Evolutionary conservation across 2,113 vertebrate species (phyloP).

Genomic region (Sebastes schlegelii): DNA sequence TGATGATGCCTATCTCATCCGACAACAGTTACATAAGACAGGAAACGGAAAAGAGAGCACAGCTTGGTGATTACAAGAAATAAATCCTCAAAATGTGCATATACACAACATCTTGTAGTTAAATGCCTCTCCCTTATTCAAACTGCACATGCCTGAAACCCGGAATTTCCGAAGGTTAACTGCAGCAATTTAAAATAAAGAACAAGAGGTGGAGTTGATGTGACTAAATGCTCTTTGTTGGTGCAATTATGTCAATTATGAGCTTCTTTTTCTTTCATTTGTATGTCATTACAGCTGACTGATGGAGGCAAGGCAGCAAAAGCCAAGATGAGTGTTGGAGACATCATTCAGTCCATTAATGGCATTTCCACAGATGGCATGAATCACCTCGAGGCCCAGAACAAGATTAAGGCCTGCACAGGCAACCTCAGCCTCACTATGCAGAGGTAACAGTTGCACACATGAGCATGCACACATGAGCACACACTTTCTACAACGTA

Average conservation of each 20-base stretch:
- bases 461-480: slow-evolving; percentile 11
- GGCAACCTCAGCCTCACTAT: slow-evolving; percentile 91
- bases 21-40: slow-evolving; percentile 46
- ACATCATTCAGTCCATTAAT: slow-evolving; percentile 93
- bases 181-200: neutral
- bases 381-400: slow-evolving; percentile 98
- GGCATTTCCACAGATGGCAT: slow-evolving; percentile 92
- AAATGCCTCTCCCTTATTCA: neutral
- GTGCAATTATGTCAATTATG: neutral
- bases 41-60: slow-evolving; percentile 45
- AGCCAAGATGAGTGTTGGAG: slow-evolving; percentile 91
- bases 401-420: slow-evolving; percentile 96
- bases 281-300: slow-evolving; percentile 87
- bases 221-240: neutral
- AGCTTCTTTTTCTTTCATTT: slow-evolving; percentile 6
- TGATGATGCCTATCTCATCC: slow-evolving; percentile 47
- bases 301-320: slow-evolving; percentile 94
- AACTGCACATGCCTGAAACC: neutral
- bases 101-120: neutral
- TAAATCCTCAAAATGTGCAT: neutral
- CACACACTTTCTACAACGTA: neutral
- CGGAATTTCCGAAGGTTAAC: neutral
- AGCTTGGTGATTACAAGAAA: slow-evolving; percentile 28
- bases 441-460: slow-evolving; percentile 87
- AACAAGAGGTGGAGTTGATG: neutral